phyloP scores from a whole-genome alignment of 1,140 invertebrate genomes.

The Papilio dardanus region DNA sequence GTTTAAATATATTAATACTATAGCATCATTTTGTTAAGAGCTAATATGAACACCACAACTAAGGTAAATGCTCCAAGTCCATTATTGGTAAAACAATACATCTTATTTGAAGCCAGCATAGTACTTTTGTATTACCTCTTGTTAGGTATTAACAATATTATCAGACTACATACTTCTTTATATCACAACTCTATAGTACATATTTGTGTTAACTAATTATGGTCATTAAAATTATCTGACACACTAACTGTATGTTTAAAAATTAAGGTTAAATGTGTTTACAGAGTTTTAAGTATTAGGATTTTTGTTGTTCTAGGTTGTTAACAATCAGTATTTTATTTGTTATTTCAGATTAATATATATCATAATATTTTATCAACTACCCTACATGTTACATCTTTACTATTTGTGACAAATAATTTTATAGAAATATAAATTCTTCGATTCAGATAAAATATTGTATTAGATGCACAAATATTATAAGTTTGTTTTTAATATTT shows the following conservation, averaged over 20 bases:
- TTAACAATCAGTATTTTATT: slow-evolving; percentile 30
- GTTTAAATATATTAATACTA: slow-evolving; percentile 17
- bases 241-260: slow-evolving; percentile 13
- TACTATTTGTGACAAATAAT: background rate
- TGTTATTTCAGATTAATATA: slow-evolving; percentile 21
- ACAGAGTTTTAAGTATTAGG: slow-evolving; percentile 18
- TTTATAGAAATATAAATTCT: slow-evolving; percentile 9
- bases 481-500: slow-evolving; percentile 49
- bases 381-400: slow-evolving; percentile 4
- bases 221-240: slow-evolving; percentile 4
- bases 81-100: slow-evolving; percentile 11
- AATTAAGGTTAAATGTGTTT: slow-evolving; percentile 25
- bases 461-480: slow-evolving; percentile 53
- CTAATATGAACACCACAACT: slow-evolving; percentile 4
- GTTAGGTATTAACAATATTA: slow-evolving; percentile 8
- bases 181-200: slow-evolving; percentile 2
- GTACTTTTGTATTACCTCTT: slow-evolving; percentile 8
- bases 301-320: slow-evolving; percentile 30
- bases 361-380: background rate
- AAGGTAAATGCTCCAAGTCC: slow-evolving; percentile 22
- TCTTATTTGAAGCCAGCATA: slow-evolving; percentile 20
- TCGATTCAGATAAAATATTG: slow-evolving; percentile 33
- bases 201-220: slow-evolving; percentile 21
- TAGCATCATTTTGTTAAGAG: background rate
- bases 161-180: background rate